Evolutionary conservation across 2,113 vertebrate species (phyloP).

Genomic region (Piaya cayana): DNA sequence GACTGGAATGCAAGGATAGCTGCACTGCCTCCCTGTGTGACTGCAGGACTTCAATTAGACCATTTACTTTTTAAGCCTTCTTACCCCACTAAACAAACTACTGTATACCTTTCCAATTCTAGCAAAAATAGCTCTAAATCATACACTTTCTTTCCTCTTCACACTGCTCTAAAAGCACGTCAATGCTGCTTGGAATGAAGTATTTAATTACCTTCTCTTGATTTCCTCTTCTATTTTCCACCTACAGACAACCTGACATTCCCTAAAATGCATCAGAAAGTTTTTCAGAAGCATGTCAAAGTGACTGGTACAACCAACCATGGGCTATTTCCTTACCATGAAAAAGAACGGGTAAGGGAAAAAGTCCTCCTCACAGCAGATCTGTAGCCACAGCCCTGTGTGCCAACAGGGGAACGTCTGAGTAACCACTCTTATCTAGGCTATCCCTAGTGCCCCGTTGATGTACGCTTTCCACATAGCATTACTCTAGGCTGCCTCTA

Average conservation of each 20-base stretch:
- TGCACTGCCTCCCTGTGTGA: neutral
- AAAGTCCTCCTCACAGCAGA: neutral
- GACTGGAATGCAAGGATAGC: neutral
- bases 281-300: neutral
- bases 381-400: neutral
- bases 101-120: neutral
- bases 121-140: neutral
- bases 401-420: neutral
- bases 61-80: neutral
- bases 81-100: neutral
- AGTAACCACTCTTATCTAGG: neutral
- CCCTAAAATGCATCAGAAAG: neutral
- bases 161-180: neutral
- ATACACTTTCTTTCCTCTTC: neutral
- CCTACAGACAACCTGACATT: neutral
- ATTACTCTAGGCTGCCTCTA: neutral
- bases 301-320: neutral
- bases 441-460: neutral
- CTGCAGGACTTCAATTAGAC: neutral
- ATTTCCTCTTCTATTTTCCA: neutral
- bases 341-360: neutral
- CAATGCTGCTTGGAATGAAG: neutral
- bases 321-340: neutral
- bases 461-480: neutral
- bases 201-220: neutral